Evolutionary conservation across 2,888 invertebrate species (phyloP).

Genomic region (Tolmerus cingulatus): DNA sequence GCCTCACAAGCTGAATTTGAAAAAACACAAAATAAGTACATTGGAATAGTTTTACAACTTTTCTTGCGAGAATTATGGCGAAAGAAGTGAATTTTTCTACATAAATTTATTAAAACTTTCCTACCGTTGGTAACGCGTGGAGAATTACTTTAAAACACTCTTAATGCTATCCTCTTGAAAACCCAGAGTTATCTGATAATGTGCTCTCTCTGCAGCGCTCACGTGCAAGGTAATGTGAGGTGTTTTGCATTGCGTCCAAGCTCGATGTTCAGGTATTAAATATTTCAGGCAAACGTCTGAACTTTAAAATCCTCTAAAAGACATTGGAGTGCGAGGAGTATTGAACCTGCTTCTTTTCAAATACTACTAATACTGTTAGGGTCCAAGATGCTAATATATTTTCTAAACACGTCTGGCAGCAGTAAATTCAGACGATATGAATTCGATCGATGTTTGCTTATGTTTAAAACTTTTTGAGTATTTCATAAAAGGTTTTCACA

Average conservation of each 20-base stretch:
- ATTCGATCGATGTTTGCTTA: no score
- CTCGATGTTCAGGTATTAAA: neutral
- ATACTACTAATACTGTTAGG: no score
- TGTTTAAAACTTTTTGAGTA: no score
- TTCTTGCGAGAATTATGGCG: no score
- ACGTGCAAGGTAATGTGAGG: slow-evolving; percentile 5
- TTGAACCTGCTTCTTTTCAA: neutral
- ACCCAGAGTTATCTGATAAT: neutral
- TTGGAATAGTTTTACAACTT: no score
- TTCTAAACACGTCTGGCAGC: no score
- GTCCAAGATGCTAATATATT: no score
- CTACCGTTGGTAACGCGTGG: no score
- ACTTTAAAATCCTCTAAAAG: neutral
- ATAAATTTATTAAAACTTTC: neutral
- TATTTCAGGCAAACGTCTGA: neutral
- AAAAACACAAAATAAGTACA: no score
- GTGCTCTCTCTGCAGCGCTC: neutral
- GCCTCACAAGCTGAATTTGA: no score
- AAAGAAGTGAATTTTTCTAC: neutral
- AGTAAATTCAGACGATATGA: no score
- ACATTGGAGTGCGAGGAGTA: neutral
- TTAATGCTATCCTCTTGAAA: neutral
- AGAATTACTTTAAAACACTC: neutral
- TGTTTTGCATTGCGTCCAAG: neutral
- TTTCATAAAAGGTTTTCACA: no score